Percentiles rank a stretch among this genome's conserved stretches.
Conservation (phyloP, 2,797 vertebrate species). For the Dipus sagitta region DNA sequence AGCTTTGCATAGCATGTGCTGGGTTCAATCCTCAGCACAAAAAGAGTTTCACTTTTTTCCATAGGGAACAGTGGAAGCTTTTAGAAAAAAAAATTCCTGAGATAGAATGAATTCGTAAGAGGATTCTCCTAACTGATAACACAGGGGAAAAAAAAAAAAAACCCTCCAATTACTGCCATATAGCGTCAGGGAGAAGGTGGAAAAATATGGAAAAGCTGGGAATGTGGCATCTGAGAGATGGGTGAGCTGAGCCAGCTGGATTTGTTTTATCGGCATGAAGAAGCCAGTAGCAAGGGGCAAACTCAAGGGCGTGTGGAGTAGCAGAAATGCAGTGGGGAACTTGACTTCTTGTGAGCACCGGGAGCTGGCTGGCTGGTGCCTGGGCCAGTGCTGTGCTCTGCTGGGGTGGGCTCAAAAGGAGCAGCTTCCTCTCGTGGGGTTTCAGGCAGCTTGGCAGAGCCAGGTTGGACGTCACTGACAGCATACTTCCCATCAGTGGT, state of each 20-base stretch:
- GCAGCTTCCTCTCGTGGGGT: not conserved
- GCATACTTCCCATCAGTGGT: not conserved
- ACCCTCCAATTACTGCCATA: not conserved
- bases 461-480: not conserved
- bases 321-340: not conserved
- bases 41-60: not conserved
- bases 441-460: not conserved
- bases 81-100: slow-evolving; percentile 21
- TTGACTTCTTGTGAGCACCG: not conserved
- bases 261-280: not conserved
- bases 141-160: not conserved
- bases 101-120: slow-evolving; percentile 5
- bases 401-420: not conserved
- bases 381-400: not conserved
- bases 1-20: no score
- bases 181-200: not conserved
- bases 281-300: not conserved
- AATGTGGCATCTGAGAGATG: not conserved
- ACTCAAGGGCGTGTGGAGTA: not conserved
- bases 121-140: not conserved
- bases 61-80: not conserved
- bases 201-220: not conserved
- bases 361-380: not conserved
- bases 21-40: not conserved
- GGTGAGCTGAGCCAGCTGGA: not conserved